phyloP scores from a whole-genome alignment of 2,888 invertebrate species.

The Xanthorhoe spadicearia region DNA sequence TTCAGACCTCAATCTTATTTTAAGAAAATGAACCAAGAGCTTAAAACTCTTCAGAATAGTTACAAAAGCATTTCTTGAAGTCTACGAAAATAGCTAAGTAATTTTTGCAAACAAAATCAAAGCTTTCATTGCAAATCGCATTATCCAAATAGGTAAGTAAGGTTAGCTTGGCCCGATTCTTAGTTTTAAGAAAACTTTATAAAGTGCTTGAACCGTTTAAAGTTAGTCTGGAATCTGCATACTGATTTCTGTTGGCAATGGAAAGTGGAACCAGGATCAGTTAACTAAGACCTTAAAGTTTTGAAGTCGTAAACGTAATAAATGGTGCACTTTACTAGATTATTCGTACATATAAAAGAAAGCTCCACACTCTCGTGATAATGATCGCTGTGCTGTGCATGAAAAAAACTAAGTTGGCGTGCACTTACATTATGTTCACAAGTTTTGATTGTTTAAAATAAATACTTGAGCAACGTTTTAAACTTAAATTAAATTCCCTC shows the following conservation, averaged over 20 bases:
- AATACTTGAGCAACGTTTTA: no score
- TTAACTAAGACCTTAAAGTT: not conserved
- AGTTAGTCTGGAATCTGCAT: not conserved
- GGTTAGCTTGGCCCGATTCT: not conserved
- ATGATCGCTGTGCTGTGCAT: not conserved
- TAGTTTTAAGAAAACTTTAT: not conserved
- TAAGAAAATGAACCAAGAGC: constrained; percentile 32
- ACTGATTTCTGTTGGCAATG: not conserved
- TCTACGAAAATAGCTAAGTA: constrained; percentile 17
- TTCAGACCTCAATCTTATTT: constrained; percentile 21
- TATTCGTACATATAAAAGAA: not conserved
- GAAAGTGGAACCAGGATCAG: not conserved
- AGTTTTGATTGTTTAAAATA: no score
- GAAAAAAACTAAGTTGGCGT: not conserved
- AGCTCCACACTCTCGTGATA: not conserved
- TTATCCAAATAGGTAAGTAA: constrained; percentile 6
- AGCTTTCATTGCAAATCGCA: constrained; percentile 11
- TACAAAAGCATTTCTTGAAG: constrained; percentile 32
- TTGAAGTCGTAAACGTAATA: not conserved
- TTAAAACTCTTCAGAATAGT: constrained; percentile 29
- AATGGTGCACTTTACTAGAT: not conserved
- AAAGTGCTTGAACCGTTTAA: not conserved
- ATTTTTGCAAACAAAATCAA: constrained; percentile 5
- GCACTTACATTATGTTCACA: no score
- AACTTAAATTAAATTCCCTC: no score